A percentile compares a stretch with the other conserved stretches of the same genome.
These are phyloP conservation scores for Brachionus rubens DNA, from an alignment of 1,140 invertebrate genomes.

Conservation along the genomic window DNA sequence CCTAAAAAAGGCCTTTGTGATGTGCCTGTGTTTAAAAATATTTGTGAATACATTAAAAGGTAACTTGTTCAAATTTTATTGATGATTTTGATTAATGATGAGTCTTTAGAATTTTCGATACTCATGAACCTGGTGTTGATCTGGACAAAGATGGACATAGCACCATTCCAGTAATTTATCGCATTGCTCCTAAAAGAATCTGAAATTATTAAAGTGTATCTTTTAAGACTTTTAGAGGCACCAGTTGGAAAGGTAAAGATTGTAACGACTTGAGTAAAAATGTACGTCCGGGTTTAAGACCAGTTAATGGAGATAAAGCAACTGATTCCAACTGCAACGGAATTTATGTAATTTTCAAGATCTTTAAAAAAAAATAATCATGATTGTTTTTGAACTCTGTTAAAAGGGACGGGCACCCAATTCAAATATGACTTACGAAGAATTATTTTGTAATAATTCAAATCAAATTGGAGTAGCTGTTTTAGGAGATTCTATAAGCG, in stretches of 20 bases:
- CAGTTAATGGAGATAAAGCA: slow-evolving; percentile 53
- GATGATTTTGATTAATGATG: background rate
- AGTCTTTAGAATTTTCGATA: slow-evolving; percentile 49
- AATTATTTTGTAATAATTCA: slow-evolving; percentile 56
- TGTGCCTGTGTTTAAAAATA: slow-evolving; percentile 1
- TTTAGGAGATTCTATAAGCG: slow-evolving; percentile 63
- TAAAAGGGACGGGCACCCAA: slow-evolving; percentile 56
- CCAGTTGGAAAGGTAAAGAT: slow-evolving; percentile 62
- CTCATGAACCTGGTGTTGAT: slow-evolving; percentile 52
- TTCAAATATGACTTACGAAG: slow-evolving; percentile 58
- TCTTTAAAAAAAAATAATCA: background rate
- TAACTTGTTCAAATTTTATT: background rate
- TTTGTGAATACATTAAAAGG: slow-evolving; percentile 49
- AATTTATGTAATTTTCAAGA: slow-evolving; percentile 56
- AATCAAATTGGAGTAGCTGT: slow-evolving; percentile 59
- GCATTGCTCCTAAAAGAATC: too few relatives aligned
- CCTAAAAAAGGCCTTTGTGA: background rate
- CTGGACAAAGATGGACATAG: slow-evolving; percentile 56
- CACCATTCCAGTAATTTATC: slow-evolving; percentile 51
- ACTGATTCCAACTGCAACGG: slow-evolving; percentile 63
- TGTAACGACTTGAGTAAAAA: slow-evolving; percentile 58
- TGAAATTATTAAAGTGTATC: too few relatives aligned
- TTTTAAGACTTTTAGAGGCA: slow-evolving; percentile 61
- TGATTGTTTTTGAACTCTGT: background rate
- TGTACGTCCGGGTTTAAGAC: slow-evolving; percentile 60